phyloP scores from a whole-genome alignment of 2,888 invertebrate species.

The Chesias legatella region DNA sequence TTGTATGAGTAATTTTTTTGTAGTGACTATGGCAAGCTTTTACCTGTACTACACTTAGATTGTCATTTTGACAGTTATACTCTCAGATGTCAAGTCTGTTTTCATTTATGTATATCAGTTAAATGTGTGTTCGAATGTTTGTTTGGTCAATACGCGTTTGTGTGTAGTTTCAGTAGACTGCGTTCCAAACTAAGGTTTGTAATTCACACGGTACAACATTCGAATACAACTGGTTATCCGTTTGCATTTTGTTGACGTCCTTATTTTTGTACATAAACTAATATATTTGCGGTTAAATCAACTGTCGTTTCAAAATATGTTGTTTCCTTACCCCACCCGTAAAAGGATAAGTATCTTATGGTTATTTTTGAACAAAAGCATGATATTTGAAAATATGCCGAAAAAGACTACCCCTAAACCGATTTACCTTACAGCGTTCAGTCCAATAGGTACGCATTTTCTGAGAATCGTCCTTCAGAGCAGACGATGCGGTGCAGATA shows the following conservation, averaged over 20 bases:
- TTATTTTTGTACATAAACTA: slow-evolving; percentile 74
- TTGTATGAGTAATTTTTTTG: slow-evolving; percentile 58
- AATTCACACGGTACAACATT: slow-evolving; percentile 12
- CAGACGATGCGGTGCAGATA: no score
- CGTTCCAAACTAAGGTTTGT: slow-evolving; percentile 10
- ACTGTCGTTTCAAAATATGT: slow-evolving; percentile 69
- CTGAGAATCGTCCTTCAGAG: no score
- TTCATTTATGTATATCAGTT: slow-evolving; percentile 30
- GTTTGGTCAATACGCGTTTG: slow-evolving; percentile 7
- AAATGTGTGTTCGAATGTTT: slow-evolving; percentile 23
- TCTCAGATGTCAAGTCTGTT: slow-evolving; percentile 30
- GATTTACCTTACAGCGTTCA: no score
- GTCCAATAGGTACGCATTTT: no score
- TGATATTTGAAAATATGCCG: no score
- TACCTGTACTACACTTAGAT: slow-evolving; percentile 47
- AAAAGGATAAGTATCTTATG: no score
- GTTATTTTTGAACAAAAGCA: no score
- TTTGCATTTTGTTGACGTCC: slow-evolving; percentile 77
- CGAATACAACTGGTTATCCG: slow-evolving; percentile 52
- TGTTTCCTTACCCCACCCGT: slow-evolving; percentile 6
- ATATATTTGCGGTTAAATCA: slow-evolving; percentile 78
- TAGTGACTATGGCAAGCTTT: slow-evolving; percentile 57
- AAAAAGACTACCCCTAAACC: no score
- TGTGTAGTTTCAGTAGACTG: slow-evolving; percentile 18
- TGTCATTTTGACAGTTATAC: slow-evolving; percentile 34